Evolutionary conservation across 2,888 invertebrate species (phyloP).

Genomic region (Spodoptera littoralis): DNA sequence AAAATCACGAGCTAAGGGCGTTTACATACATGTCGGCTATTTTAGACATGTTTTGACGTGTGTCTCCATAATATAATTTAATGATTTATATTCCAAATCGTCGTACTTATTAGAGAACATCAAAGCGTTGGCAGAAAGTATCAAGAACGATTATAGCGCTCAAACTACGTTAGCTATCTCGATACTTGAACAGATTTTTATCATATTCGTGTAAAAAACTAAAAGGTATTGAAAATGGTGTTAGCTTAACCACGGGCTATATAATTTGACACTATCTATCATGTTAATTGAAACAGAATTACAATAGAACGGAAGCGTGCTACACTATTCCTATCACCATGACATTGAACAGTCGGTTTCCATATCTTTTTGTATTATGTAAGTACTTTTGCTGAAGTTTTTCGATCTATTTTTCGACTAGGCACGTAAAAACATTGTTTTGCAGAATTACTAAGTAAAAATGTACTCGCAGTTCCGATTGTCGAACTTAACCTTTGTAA

Average conservation of each 20-base stretch:
- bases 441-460: conserved; percentile 7
- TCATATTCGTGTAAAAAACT: neutral
- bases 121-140: too few species aligned
- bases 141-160: too few species aligned
- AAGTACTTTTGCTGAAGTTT: too few species aligned
- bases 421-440: neutral
- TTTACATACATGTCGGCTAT: too few species aligned
- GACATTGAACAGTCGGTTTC: conserved; percentile 10
- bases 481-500: conserved; percentile 33
- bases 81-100: too few species aligned
- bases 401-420: neutral
- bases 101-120: too few species aligned
- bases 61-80: too few species aligned
- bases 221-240: neutral
- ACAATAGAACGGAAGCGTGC: conserved; percentile 40
- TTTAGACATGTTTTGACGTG: too few species aligned
- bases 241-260: neutral
- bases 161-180: neutral
- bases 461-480: conserved; percentile 35
- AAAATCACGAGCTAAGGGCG: conserved; percentile 2
- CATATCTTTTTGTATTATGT: conserved; percentile 22
- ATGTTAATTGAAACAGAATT: conserved; percentile 33
- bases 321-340: conserved; percentile 18
- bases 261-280: conserved; percentile 24
- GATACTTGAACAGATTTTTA: conserved; percentile 9